A percentile compares a stretch with the other conserved stretches of the same genome.
Conservation (phyloP, 2,797 vertebrate species). For the Sebastes kiyomatsui region DNA sequence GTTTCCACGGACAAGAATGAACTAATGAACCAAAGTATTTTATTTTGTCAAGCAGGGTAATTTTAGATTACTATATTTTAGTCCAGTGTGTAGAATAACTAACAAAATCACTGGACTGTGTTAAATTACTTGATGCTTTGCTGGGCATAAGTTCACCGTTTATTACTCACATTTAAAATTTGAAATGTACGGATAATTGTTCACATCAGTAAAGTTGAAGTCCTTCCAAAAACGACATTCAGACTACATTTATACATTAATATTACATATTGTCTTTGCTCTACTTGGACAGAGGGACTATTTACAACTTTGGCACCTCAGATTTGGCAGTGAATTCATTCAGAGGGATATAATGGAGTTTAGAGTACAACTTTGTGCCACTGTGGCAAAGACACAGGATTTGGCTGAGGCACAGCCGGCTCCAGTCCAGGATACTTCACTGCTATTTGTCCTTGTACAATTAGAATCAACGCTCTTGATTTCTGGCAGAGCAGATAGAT, state of each 20-base stretch:
- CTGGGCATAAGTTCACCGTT: neutral
- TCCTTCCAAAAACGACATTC: slow-evolving; percentile 11
- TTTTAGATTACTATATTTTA: neutral
- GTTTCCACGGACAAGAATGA: neutral
- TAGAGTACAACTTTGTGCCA: slow-evolving; percentile 66
- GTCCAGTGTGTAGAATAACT: neutral
- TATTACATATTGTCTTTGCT: slow-evolving; percentile 32
- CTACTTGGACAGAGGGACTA: slow-evolving; percentile 50
- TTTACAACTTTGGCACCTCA: slow-evolving; percentile 61
- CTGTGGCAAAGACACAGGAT: slow-evolving; percentile 59
- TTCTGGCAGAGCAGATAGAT: slow-evolving; percentile 53
- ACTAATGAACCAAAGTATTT: slow-evolving; percentile 13
- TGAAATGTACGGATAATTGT: neutral
- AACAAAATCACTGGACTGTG: slow-evolving; percentile 5
- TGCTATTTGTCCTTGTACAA: slow-evolving; percentile 70
- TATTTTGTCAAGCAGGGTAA: neutral
- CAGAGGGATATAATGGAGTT: slow-evolving; percentile 73
- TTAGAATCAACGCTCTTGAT: slow-evolving; percentile 53
- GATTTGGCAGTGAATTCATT: slow-evolving; percentile 58
- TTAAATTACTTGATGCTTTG: neutral
- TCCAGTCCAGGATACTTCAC: slow-evolving; percentile 51
- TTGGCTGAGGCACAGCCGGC: slow-evolving; percentile 61
- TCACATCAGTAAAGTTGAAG: neutral
- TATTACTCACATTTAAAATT: slow-evolving; percentile 1
- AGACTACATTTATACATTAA: slow-evolving; percentile 30